These are phyloP conservation scores for Cherax quadricarinatus DNA, from an alignment of 1,140 invertebrate genomes.

Conservation along the genomic window DNA sequence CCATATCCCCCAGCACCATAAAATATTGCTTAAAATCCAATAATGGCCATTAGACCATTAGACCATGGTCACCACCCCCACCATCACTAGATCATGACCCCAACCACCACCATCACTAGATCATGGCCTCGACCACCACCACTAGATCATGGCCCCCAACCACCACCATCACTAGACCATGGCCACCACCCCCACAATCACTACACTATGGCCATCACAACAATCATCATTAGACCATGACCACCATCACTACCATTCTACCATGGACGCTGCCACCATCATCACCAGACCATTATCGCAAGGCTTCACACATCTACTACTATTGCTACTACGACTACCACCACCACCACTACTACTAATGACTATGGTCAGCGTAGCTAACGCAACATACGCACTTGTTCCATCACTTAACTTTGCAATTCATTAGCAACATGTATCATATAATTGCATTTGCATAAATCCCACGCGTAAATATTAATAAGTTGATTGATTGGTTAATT, in stretches of 20 bases:
- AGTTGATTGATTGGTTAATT: conserved; percentile 66
- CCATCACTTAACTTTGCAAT: conserved; percentile 60
- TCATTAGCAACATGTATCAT: conserved; percentile 60
- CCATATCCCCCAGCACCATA: too few relatives aligned
- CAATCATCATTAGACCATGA: neutral
- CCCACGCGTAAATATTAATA: conserved; percentile 62
- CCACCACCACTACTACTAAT: neutral
- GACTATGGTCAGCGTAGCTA: neutral
- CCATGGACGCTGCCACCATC: neutral
- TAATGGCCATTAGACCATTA: too few relatives aligned
- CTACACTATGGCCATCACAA: too few relatives aligned
- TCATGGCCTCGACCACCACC: neutral
- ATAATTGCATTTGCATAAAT: conserved; percentile 69
- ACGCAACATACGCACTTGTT: neutral
- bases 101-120: too few relatives aligned
- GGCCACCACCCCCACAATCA: too few relatives aligned
- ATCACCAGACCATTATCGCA: neutral
- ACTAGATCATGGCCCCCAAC: neutral
- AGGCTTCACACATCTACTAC: neutral
- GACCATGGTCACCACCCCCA: too few relatives aligned
- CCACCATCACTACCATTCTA: neutral
- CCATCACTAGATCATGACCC: neutral
- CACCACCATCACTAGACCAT: too few relatives aligned
- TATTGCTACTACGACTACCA: neutral
- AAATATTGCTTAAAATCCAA: too few relatives aligned